Conservation (phyloP, 2,113 vertebrate genomes). For the Gnathonemus longibarbis region DNA sequence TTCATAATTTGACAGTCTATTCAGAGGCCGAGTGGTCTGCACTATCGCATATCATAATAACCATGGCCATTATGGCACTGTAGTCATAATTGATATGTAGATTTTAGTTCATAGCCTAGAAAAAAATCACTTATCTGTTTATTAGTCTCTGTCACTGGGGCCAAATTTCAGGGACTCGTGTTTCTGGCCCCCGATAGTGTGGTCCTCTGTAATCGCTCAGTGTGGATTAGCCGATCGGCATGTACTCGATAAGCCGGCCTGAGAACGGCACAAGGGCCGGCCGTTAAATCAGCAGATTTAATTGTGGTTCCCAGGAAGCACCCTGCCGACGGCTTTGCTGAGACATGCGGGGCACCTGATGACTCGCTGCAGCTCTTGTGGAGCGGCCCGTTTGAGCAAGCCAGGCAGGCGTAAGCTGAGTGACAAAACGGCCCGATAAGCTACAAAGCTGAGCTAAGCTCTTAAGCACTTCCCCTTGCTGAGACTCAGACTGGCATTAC, state of each 20-base stretch:
- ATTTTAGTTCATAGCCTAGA: not conserved
- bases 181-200: not conserved
- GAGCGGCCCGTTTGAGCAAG: not conserved
- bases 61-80: not conserved
- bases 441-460: constrained; percentile 22
- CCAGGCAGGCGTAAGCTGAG: constrained; percentile 5
- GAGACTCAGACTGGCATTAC: constrained; percentile 15
- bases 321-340: not conserved
- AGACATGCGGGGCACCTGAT: not conserved
- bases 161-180: not conserved
- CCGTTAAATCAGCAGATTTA: not conserved
- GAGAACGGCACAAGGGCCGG: not conserved
- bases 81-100: not conserved
- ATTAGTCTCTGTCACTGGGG: not conserved
- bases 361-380: not conserved
- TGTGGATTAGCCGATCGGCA: not conserved
- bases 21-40: not conserved
- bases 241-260: not conserved
- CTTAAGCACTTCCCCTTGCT: constrained; percentile 17
- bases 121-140: not conserved
- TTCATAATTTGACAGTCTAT: not conserved
- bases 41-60: not conserved
- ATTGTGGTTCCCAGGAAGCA: not conserved
- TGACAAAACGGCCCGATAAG: constrained; percentile 23
- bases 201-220: not conserved